Conservation (phyloP, 2,113 vertebrate genomes). For the Nyctibius bracteatus region DNA sequence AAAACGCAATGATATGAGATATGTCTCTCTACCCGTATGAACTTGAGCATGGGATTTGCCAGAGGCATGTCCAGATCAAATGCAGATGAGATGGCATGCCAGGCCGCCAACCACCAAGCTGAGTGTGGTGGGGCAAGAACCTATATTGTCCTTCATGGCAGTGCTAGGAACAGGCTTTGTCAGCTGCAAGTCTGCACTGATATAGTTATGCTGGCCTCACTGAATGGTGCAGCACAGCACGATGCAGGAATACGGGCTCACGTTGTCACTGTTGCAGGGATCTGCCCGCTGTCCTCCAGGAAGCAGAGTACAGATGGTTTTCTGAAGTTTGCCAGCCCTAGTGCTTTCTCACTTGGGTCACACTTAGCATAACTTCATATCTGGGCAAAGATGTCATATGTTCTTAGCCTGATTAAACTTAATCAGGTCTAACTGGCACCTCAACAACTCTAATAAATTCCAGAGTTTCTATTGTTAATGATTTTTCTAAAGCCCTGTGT, state of each 20-base stretch:
- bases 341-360: not conserved
- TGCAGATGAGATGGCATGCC: no score
- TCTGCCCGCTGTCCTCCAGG: not conserved
- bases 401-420: not conserved
- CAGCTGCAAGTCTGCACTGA: not conserved
- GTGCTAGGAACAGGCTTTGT: not conserved
- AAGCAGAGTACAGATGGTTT: not conserved
- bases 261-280: no score
- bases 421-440: not conserved
- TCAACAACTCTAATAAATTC: not conserved
- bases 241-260: no score
- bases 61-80: not conserved
- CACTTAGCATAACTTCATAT: not conserved
- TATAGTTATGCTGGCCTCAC: not conserved
- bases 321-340: not conserved
- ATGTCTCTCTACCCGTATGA: not conserved
- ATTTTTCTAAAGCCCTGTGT: not conserved
- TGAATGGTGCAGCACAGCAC: accelerated
- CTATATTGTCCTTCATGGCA: not conserved
- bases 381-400: not conserved
- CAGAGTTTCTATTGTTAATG: not conserved
- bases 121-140: not conserved
- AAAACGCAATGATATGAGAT: not conserved
- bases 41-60: not conserved
- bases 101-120: not conserved